Percentiles rank a stretch among this genome's conserved stretches.
Conservation (phyloP, 2,797 vertebrate genomes). For the Hemibagrus guttatus region DNA sequence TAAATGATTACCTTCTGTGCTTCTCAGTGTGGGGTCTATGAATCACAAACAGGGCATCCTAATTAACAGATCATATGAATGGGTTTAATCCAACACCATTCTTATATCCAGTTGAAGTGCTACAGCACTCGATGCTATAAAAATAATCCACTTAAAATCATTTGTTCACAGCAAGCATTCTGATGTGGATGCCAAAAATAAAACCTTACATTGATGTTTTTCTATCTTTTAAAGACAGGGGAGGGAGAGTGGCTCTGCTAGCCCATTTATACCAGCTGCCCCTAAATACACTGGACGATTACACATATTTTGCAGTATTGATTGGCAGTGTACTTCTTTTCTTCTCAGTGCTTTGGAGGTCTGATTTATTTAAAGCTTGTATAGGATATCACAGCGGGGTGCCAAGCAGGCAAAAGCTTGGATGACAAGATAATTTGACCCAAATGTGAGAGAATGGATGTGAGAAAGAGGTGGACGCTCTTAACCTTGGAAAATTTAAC, state of each 20-base stretch:
- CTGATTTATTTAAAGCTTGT: constrained; percentile 55
- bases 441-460: constrained; percentile 15
- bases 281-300: background rate
- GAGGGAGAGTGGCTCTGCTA: background rate
- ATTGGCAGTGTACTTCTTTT: background rate
- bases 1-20: background rate
- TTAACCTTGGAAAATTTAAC: background rate
- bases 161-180: background rate
- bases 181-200: background rate
- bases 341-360: background rate
- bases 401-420: constrained; percentile 29
- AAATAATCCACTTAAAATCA: background rate
- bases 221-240: background rate
- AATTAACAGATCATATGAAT: background rate
- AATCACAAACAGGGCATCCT: background rate
- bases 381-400: constrained; percentile 51
- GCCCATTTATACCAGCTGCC: background rate
- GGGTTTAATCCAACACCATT: background rate
- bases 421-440: constrained; percentile 15
- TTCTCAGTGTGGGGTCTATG: background rate
- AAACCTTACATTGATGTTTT: background rate
- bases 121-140: background rate
- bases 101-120: background rate
- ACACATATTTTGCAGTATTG: background rate
- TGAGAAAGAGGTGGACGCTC: background rate